These are phyloP conservation scores for Cynopterus brachyotis DNA, from an alignment of 2,113 vertebrate genomes.

Conservation along the genomic window DNA sequence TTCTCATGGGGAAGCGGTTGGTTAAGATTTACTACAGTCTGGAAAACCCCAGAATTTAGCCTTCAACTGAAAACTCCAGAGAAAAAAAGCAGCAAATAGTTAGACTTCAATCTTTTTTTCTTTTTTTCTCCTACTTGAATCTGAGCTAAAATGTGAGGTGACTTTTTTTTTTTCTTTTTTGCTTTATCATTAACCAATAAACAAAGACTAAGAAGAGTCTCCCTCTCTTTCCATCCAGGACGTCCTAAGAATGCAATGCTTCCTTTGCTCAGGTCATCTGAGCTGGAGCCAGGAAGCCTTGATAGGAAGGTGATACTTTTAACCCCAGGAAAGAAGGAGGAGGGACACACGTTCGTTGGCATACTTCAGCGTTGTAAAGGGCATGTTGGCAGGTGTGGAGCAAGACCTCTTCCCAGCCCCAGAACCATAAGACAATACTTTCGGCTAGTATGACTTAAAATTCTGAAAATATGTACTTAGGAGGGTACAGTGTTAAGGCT, in stretches of 20 bases:
- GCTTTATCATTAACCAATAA: neutral
- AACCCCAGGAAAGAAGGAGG: neutral
- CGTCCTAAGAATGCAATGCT: neutral
- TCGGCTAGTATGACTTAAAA: neutral
- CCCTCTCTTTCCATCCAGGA: neutral
- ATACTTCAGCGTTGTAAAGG: neutral
- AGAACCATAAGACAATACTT: neutral
- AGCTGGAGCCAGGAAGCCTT: neutral
- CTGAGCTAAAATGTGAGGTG: neutral
- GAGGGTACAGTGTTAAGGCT: neutral
- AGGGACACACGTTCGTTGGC: neutral
- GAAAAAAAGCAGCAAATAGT: conserved; percentile 44
- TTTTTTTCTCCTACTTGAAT: neutral
- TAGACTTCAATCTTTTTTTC: neutral
- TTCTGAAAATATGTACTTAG: neutral
- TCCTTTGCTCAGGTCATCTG: neutral
- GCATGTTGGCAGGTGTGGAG: neutral
- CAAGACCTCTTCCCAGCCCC: neutral
- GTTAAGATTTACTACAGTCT: conserved; percentile 50
- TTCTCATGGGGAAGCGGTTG: conserved; percentile 50
- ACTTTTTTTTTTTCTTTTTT: neutral
- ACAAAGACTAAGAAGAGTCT: neutral
- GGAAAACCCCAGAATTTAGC: conserved; percentile 66
- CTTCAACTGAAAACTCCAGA: conserved; percentile 5
- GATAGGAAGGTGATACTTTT: conserved; percentile 19